Base-by-base conservation (phyloP, 1,140 invertebrate genomes). In the Heliconius congener region DNA sequence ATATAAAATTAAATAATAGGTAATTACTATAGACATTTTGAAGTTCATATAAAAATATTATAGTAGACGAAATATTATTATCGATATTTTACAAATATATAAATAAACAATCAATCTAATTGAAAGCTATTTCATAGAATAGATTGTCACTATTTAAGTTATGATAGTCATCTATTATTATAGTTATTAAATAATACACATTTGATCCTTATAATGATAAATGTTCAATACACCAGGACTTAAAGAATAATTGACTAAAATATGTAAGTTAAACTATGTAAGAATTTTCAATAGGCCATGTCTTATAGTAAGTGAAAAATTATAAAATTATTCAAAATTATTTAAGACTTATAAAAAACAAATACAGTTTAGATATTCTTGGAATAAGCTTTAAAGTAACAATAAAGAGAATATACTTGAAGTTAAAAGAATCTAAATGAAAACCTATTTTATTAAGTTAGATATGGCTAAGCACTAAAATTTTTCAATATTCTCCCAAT, bases 211-310 rank as follows among this genome's bases (percentile, higher is more conserved):
- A 78, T 39, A 73, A 27, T 71, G 73, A 71, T 81, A 81, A 81
- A 77, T 81, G 3, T 30, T 57, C n/a, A 57, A 79, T 70, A 74
- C 74, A 74, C 55, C 70, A 76, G 79, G 76, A 77, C 73, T 55
- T 81, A 74, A 77, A 77, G 71, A 57, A 81, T 81, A 81, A 93
- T 93, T 93, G 91, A 93, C 91, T 93, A 93, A 86, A 89, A 87
- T 87, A 90, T 81, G 81, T 80, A 88, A 86, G 81, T 80, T 87
- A 85, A 83, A 77, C 74, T 77, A 83, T 78, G 23, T 66, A 66
- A 66, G n/a, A 37, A 82, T 82, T 84, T 80, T 82, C 79, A 90
- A 87, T 92, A 91, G 91, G 90, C 89, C 91, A 81, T 73, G 27
- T 27, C 13, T 66, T 66, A 73, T 18, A 8, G 9, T 39, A 39